Evolutionary conservation across 2,113 vertebrate genomes (phyloP).

Genomic region (Pholis gunnellus): DNA sequence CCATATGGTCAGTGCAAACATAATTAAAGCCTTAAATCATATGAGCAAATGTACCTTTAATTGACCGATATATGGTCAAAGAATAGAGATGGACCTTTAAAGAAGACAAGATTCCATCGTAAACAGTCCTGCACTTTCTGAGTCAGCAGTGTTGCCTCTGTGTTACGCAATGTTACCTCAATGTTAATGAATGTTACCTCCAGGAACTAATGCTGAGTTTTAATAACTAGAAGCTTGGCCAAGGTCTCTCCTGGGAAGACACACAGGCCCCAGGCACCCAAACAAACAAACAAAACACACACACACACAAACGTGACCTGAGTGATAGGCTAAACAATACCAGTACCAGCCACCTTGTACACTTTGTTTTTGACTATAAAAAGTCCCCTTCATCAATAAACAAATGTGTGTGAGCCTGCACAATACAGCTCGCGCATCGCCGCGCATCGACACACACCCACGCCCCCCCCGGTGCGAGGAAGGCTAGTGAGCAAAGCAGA

Average conservation of each 20-base stretch:
- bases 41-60: neutral
- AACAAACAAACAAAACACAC: slow-evolving; percentile 1
- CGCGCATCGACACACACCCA: slow-evolving; percentile 31
- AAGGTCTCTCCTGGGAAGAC: slow-evolving; percentile 35
- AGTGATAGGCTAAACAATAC: slow-evolving; percentile 17
- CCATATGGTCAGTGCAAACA: too few species aligned
- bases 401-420: slow-evolving; percentile 41
- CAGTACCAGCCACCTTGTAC: slow-evolving; percentile 9
- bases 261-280: slow-evolving; percentile 4
- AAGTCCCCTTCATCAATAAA: slow-evolving; percentile 52
- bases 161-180: slow-evolving; percentile 39
- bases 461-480: slow-evolving; percentile 63
- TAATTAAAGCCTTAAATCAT: neutral
- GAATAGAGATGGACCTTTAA: neutral
- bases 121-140: slow-evolving; percentile 11
- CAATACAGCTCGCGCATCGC: slow-evolving; percentile 22
- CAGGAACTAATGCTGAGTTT: slow-evolving; percentile 37
- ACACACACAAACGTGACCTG: neutral
- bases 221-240: slow-evolving; percentile 36
- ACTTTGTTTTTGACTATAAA: slow-evolving; percentile 34
- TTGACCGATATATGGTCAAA: neutral
- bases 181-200: slow-evolving; percentile 27
- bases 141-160: slow-evolving; percentile 14
- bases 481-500: slow-evolving; percentile 56
- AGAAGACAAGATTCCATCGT: neutral